Evolutionary conservation across 2,888 invertebrate species (phyloP).

Genomic region (Mesorhabditis belari): DNA sequence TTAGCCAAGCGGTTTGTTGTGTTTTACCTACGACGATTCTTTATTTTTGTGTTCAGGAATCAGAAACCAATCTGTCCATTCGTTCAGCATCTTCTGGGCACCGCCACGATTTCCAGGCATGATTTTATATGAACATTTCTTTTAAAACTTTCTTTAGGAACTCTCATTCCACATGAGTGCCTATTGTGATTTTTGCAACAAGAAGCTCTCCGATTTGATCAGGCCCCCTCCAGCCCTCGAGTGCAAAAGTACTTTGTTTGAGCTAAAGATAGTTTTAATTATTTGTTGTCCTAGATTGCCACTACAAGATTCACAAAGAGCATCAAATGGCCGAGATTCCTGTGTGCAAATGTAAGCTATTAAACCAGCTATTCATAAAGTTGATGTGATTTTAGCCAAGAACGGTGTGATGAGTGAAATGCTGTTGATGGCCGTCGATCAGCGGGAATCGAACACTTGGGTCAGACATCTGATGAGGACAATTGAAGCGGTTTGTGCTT

Average conservation of each 20-base stretch:
- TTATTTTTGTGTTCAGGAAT: neutral
- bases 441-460: neutral
- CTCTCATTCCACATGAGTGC: constrained; percentile 29
- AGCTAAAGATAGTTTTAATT: neutral
- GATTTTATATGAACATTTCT: no score
- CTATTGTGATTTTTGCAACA: constrained; percentile 92
- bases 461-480: neutral
- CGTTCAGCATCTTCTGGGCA: neutral
- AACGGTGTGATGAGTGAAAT: neutral
- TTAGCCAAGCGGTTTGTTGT: neutral
- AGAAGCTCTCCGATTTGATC: constrained; percentile 87
- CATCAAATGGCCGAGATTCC: constrained; percentile 61
- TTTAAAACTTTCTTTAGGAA: constrained; percentile 20
- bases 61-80: neutral
- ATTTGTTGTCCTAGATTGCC: constrained; percentile 15
- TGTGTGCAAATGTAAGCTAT: constrained; percentile 30
- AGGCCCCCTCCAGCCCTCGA: constrained; percentile 93
- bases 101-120: neutral
- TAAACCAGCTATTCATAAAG: neutral
- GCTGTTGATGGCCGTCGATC: neutral
- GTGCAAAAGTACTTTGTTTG: constrained; percentile 76
- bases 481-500: neutral
- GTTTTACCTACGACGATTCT: neutral
- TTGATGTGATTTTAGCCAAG: neutral
- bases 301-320: constrained; percentile 75